These are phyloP conservation scores for Capitella teleta DNA, from an alignment of 1,140 invertebrate genomes.

Conservation along the genomic window DNA sequence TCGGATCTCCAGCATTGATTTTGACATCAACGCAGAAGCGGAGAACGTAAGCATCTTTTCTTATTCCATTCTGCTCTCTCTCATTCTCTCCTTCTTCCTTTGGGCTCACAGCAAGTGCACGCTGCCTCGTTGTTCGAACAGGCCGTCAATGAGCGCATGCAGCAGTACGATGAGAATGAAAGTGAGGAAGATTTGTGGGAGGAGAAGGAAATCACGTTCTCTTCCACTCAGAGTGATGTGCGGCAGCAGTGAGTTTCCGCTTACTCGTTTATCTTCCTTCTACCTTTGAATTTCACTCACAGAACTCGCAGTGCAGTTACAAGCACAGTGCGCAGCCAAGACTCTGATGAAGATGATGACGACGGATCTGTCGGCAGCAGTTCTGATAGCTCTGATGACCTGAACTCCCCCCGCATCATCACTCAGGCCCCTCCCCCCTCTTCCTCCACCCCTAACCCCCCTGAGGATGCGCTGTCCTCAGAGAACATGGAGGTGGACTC, in stretches of 20 bases:
- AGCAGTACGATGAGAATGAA: conserved; percentile 45
- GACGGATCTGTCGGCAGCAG: conserved; percentile 9
- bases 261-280: background rate
- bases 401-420: conserved; percentile 33
- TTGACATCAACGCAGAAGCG: conserved; percentile 41
- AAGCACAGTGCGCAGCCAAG: background rate
- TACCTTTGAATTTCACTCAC: background rate
- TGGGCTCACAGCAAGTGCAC: conserved; percentile 33
- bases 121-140: conserved; percentile 47
- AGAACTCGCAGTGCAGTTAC: conserved; percentile 2
- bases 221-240: background rate
- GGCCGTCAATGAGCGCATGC: conserved; percentile 43
- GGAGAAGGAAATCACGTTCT: conserved; percentile 35
- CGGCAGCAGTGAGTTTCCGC: conserved; percentile 1
- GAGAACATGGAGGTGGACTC: conserved; percentile 46
- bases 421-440: conserved; percentile 18
- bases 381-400: conserved; percentile 34
- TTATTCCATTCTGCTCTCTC: conserved; percentile 25
- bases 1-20: conserved; percentile 45
- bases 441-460: background rate
- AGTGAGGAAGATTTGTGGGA: conserved; percentile 46
- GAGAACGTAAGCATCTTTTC: conserved; percentile 19
- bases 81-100: conserved; percentile 45
- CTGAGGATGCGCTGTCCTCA: conserved; percentile 6
- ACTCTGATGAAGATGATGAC: background rate